A percentile compares a stretch with the other conserved stretches of the same genome.
Conservation (phyloP, 2,797 vertebrate species). For the Eupleurogrammus muticus region DNA sequence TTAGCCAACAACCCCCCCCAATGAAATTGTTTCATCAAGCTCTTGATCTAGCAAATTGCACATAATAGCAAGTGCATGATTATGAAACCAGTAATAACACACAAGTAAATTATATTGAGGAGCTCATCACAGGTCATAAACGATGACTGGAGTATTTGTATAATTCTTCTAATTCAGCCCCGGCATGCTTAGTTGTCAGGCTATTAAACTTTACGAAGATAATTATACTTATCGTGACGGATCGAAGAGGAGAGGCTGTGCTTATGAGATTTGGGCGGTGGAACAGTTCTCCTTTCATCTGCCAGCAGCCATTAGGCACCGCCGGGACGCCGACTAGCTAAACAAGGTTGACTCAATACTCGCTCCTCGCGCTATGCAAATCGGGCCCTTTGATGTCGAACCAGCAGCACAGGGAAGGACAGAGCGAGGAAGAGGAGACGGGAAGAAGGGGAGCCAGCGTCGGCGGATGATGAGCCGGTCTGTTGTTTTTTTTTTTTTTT, state of each 20-base stretch:
- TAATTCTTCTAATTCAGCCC: slow-evolving; percentile 47
- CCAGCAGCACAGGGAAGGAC: slow-evolving; percentile 62
- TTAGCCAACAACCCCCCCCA: neutral
- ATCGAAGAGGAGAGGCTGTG: slow-evolving; percentile 39
- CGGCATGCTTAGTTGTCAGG: slow-evolving; percentile 42
- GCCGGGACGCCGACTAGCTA: slow-evolving; percentile 58
- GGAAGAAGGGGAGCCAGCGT: slow-evolving; percentile 9
- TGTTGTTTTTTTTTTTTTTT: slow-evolving; percentile 44
- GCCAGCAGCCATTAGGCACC: slow-evolving; percentile 70
- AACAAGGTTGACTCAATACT: slow-evolving; percentile 66
- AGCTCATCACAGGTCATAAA: slow-evolving; percentile 22
- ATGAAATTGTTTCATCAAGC: slow-evolving; percentile 17
- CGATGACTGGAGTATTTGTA: slow-evolving; percentile 32
- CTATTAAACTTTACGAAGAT: slow-evolving; percentile 37
- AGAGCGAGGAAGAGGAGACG: slow-evolving; percentile 38
- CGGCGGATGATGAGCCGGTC: slow-evolving; percentile 43
- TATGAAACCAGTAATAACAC: slow-evolving; percentile 29
- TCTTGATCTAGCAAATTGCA: slow-evolving; percentile 36
- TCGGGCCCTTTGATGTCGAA: slow-evolving; percentile 75
- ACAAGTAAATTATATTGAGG: slow-evolving; percentile 18
- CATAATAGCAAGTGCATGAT: slow-evolving; percentile 23
- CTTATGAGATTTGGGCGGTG: slow-evolving; percentile 58
- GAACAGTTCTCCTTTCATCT: slow-evolving; percentile 70
- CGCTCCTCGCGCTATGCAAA: slow-evolving; percentile 70
- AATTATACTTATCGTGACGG: slow-evolving; percentile 47